Evolutionary conservation across 2,113 vertebrate genomes (phyloP).

Genomic region (Galemys pyrenaicus): DNA sequence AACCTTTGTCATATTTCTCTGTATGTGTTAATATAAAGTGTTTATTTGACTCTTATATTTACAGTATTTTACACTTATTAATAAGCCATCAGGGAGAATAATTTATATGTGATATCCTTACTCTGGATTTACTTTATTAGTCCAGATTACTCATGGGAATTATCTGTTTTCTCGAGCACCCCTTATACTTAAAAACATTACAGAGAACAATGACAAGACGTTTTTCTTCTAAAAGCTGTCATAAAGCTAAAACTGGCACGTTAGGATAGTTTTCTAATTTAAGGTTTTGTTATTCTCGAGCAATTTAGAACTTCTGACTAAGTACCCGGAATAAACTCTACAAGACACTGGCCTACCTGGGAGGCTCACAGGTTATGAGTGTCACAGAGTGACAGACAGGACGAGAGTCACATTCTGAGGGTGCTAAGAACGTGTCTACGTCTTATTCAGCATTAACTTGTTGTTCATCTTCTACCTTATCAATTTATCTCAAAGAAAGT

Average conservation of each 20-base stretch:
- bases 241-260: background rate
- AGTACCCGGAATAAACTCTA: slow-evolving; percentile 30
- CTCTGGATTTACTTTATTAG: background rate
- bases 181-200: background rate
- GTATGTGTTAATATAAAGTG: background rate
- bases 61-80: background rate
- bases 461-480: slow-evolving; percentile 27
- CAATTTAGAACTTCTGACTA: slow-evolving; percentile 27
- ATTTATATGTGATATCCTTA: background rate
- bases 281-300: background rate
- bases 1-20: background rate
- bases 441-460: background rate
- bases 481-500: slow-evolving; percentile 49
- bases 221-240: background rate
- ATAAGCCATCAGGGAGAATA: background rate
- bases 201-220: background rate
- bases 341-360: background rate
- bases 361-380: no score
- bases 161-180: background rate
- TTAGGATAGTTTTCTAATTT: background rate
- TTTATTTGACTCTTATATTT: background rate
- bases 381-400: background rate
- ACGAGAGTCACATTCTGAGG: background rate
- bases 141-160: background rate
- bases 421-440: background rate